Percentiles rank a stretch among this genome's conserved stretches.
phyloP scores from a whole-genome alignment of 2,113 vertebrate genomes.

The Myiozetetes cayanensis region DNA sequence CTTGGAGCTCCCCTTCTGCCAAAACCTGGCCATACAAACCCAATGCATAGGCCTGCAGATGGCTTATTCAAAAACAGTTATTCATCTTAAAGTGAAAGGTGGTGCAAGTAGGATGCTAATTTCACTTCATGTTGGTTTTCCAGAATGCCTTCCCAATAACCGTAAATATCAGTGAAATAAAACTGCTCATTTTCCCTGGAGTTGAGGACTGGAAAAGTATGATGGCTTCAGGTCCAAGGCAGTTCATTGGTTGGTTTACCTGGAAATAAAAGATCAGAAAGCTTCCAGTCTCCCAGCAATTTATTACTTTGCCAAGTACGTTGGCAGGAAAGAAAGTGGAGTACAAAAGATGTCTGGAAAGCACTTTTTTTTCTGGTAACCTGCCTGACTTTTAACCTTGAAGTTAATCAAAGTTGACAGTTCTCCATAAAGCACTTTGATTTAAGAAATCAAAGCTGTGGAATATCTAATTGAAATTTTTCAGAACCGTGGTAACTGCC shows the following conservation, averaged over 20 bases:
- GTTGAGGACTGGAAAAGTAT: background rate
- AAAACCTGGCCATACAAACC: background rate
- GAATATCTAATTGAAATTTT: background rate
- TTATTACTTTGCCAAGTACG: background rate
- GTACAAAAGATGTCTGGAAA: background rate
- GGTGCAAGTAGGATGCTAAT: background rate
- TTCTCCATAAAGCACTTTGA: background rate
- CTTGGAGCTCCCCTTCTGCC: fast-evolving
- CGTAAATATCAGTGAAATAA: background rate
- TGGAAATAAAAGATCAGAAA: background rate
- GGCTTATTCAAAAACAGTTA: background rate
- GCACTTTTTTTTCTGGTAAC: background rate
- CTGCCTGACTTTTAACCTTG: background rate
- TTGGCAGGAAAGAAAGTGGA: background rate
- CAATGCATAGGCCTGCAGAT: background rate
- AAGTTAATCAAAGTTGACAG: background rate
- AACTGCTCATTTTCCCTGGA: background rate
- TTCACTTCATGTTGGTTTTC: background rate
- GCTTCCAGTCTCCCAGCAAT: background rate
- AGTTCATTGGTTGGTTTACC: background rate
- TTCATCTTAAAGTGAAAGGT: background rate
- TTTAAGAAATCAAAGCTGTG: background rate
- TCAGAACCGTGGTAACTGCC: background rate
- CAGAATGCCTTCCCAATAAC: background rate
- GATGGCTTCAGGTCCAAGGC: background rate